Evolutionary conservation across 1,140 invertebrate species (phyloP).

Genomic region (Yoshiicerus persimilis): DNA sequence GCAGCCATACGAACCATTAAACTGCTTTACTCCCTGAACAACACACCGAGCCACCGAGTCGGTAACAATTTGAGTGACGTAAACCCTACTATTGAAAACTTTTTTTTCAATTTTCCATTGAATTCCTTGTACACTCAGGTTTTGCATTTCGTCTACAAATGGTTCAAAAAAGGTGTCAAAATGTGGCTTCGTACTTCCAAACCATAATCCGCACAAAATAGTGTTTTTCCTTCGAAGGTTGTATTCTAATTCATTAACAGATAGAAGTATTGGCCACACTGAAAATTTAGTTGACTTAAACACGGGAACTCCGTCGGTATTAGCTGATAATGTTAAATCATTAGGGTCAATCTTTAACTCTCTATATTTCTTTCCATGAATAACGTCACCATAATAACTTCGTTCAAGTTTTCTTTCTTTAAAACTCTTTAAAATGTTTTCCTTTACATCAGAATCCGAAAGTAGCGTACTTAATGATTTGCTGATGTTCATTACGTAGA

Average conservation of each 20-base stretch:
- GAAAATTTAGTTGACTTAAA: slow-evolving; percentile 52
- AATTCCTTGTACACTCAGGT: background rate
- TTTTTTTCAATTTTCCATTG: background rate
- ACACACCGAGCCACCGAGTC: slow-evolving; percentile 18
- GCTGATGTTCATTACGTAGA: background rate
- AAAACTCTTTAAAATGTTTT: background rate
- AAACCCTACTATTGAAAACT: background rate
- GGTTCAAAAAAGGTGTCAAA: slow-evolving; percentile 15
- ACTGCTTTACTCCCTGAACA: slow-evolving; percentile 21
- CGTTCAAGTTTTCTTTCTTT: background rate
- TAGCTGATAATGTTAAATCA: slow-evolving; percentile 11
- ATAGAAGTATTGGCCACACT: slow-evolving; percentile 51
- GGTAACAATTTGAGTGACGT: background rate
- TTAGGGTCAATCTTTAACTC: background rate
- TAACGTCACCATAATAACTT: background rate
- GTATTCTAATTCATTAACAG: slow-evolving; percentile 52
- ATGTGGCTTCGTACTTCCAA: slow-evolving; percentile 11
- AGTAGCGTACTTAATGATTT: background rate
- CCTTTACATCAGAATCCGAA: background rate
- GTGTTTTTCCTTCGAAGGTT: slow-evolving; percentile 19
- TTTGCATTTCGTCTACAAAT: background rate
- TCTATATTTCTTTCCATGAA: background rate
- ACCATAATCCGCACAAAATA: slow-evolving; percentile 44
- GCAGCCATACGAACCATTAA: slow-evolving; percentile 31
- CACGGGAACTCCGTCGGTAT: slow-evolving; percentile 52